Evolutionary conservation across 2,888 invertebrate genomes (phyloP), one percentile per base, ranked within the genome.

Genomic region (Aporophyla lueneburgensis): DNA sequence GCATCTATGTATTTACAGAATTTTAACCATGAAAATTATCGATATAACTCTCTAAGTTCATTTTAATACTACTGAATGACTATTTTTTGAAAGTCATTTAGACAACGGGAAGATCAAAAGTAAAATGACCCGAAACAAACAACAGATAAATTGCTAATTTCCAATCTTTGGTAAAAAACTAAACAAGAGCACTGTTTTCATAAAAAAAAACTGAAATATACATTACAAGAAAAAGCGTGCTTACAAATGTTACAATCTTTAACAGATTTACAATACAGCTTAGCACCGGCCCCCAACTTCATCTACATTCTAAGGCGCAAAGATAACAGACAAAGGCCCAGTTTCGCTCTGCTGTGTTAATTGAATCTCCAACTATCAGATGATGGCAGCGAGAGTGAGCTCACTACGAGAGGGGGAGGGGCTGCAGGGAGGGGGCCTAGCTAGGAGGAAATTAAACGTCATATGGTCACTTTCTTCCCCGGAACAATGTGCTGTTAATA

Each of bases 401-500:
- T 87, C 89, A 87, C 80, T 49, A 58, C 54, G 43, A 65, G 24
- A 33, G 27, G 68, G 53, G 27, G 27, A 59, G 33, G 61, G 46
- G 19, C 24, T 74, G 19, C 10, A 43, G 33, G 49, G 66, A n/a
- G 59, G 33, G 10, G 21, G n/a, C 5, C 10, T 59, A 9, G 40
- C 49, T 85, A 81, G 89, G 88, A 95, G 96, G 96, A 96, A 96
- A 96, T 96, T 96, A 96, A 96, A 96, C 94, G 96, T 96, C 95
- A 94, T 94, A 93, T 93, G 92, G 91, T 88, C 93, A 95, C 92
- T 94, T 95, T 95, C 95, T 95, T 96, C 90, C 65, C 69, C 73
- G 82, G 85, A 88, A 93, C 95, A 94, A 94, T 93, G 90, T 89
- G 87, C 88, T 90, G 90, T 89, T 90, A 91, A 83, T 87, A 87